Conservation (phyloP, 2,888 invertebrate genomes). For the Dolichopus griseipennis region DNA sequence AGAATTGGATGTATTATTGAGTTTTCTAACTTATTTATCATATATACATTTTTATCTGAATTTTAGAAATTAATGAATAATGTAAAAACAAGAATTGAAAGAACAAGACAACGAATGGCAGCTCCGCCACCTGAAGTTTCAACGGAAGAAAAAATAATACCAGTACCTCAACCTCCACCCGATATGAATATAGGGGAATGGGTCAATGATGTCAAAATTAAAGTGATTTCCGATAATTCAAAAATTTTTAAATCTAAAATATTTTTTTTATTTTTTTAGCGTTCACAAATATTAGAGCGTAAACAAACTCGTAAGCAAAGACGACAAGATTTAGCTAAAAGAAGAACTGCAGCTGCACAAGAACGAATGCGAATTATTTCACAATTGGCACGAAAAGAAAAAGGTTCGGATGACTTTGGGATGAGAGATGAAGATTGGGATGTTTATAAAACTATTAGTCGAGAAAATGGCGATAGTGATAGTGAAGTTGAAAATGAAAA, state of each 20-base stretch:
- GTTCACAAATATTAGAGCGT: conserved; percentile 63
- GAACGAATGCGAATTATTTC: conserved; percentile 93
- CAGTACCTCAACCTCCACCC: conserved; percentile 35
- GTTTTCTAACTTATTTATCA: background rate
- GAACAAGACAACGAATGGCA: conserved; percentile 62
- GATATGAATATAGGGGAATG: conserved; percentile 34
- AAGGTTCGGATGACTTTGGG: conserved; percentile 83
- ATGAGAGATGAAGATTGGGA: conserved; percentile 94
- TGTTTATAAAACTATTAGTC: conserved; percentile 82
- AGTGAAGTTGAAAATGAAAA: conserved; percentile 89
- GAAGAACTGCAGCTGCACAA: conserved; percentile 85
- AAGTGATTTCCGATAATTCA: conserved; percentile 21
- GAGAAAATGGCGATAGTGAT: conserved; percentile 73
- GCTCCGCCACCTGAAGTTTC: conserved; percentile 33
- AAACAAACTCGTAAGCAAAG: conserved; percentile 68
- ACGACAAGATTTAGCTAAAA: conserved; percentile 77
- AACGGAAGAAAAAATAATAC: conserved; percentile 27
- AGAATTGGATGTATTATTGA: conserved; percentile 61
- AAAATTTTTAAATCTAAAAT: background rate
- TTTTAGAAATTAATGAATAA: conserved; percentile 24
- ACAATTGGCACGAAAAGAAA: conserved; percentile 70
- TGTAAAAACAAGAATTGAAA: conserved; percentile 46
- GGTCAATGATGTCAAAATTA: conserved; percentile 33
- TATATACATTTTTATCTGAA: background rate
- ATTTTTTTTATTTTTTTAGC: conserved; percentile 33